Evolutionary conservation across 2,797 vertebrate genomes (phyloP).

Genomic region (Neopelma chrysocephalum): DNA sequence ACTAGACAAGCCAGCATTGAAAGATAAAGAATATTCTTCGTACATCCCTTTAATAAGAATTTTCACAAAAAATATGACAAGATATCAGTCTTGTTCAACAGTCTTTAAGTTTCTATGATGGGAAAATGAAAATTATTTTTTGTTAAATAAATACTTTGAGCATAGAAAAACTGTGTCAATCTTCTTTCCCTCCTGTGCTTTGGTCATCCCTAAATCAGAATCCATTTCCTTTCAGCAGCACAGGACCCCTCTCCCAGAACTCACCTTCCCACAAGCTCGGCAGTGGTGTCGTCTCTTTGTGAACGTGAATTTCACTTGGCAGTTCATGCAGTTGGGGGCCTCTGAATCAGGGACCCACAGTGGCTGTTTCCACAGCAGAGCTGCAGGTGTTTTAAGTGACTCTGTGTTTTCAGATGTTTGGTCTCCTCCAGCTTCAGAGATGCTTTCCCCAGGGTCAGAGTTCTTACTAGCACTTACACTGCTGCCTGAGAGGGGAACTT

Average conservation of each 20-base stretch:
- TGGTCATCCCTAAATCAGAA: neutral
- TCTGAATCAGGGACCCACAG: slow-evolving; percentile 93
- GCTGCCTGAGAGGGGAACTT: neutral
- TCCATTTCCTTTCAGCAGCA: neutral
- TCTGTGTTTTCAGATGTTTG: slow-evolving; percentile 5
- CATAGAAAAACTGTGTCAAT: neutral
- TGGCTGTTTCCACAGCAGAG: slow-evolving; percentile 85
- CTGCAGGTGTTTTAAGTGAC: slow-evolving; percentile 23
- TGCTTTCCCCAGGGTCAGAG: slow-evolving; percentile 36
- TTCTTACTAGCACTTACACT: neutral
- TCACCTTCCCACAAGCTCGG: slow-evolving; percentile 94
- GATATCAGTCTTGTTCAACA: neutral
- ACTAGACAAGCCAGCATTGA: neutral
- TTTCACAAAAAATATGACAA: neutral
- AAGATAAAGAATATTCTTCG: neutral
- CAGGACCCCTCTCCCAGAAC: neutral
- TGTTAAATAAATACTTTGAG: neutral
- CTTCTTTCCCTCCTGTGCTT: neutral
- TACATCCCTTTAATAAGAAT: neutral
- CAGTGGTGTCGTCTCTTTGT: slow-evolving; percentile 95
- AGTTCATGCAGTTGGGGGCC: slow-evolving; percentile 95
- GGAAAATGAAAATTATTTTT: neutral
- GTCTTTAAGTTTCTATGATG: neutral
- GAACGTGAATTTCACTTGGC: slow-evolving; percentile 91
- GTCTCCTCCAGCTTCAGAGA: slow-evolving; percentile 44